Base-by-base conservation (phyloP, 2,797 vertebrate genomes). In the Enteromius unitaeniatus region DNA sequence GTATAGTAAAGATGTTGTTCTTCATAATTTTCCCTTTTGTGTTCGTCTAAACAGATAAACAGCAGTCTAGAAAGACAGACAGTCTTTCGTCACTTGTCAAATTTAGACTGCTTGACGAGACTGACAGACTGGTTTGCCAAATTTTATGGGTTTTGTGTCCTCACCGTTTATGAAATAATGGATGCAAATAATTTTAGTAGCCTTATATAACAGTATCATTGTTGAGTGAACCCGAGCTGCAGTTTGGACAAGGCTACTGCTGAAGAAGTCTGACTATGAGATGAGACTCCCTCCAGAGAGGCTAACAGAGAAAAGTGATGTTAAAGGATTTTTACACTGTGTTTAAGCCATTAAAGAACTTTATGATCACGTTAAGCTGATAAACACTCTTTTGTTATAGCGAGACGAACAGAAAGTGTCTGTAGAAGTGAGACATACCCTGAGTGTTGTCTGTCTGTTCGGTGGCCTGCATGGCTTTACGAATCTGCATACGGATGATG, bases 401-500 rank as follows among this genome's bases (percentile, higher is more conserved):
- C 17, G 4, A 77, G 14, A 80, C 11, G 78, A 23, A 68, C 45
- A 78, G 55, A 69, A 79, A 72, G 78, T 84, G 70, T 78, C 47
- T 40, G 69, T 87, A n/a, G 74, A 28, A 13, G 58, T 67, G 64
- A 31, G 10, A 72, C n/a, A 70, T 28, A 87, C 94, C 86, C 86
- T 94, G 94, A 34, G 83, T 88, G 69, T 96, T 95, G 0, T 96
- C 95, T 0, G 91, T 94, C 82, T 95, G 94, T 90, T 93, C 94
- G 1, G 94, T 96, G 2, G 95, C 96, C 93, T 96, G 95, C 88
- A 95, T 88, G 14, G 94, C 93, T 87, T 95, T 96, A 83, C 94
- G 94, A 65, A 97, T 93, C 91, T 97, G 96, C 94, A 96, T 96
- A 78, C 90, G 92, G 73, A 95, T 92, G 83, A 94, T 93, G 85